A percentile compares a stretch with the other conserved stretches of the same genome.
These are phyloP conservation scores for Sceliomorpha sp. DNA, from an alignment of 2,888 invertebrate genomes.

Conservation along the genomic window DNA sequence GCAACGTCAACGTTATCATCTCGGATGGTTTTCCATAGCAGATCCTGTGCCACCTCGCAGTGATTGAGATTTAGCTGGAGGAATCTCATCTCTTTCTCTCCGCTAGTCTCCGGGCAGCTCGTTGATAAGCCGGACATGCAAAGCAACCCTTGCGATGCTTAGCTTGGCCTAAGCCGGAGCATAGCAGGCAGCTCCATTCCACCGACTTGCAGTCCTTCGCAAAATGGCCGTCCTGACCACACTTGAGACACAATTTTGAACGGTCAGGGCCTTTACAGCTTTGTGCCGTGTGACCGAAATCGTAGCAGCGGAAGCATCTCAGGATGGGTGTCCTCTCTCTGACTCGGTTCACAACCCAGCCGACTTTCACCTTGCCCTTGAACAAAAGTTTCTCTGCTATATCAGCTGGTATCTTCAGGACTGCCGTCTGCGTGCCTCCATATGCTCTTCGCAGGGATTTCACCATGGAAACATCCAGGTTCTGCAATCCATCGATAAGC, in stretches of 20 bases:
- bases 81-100: too few species aligned
- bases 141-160: neutral
- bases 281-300: constrained; percentile 33
- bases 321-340: constrained; percentile 16
- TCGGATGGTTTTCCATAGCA: too few species aligned
- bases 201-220: constrained; percentile 16
- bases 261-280: constrained; percentile 26
- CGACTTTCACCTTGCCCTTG: constrained; percentile 15
- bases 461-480: neutral
- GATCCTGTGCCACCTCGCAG: too few species aligned
- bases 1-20: too few species aligned
- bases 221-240: constrained; percentile 41
- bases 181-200: constrained; percentile 24
- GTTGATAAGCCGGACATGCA: neutral
- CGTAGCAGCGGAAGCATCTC: constrained; percentile 47
- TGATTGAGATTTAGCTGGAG: too few species aligned
- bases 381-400: constrained; percentile 1
- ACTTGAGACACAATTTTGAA: constrained; percentile 37
- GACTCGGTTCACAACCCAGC: constrained; percentile 46
- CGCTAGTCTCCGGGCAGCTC: too few species aligned
- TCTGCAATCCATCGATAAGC: neutral
- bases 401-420: constrained; percentile 8
- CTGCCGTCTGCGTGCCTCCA: constrained; percentile 26
- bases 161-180: constrained; percentile 5
- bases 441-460: constrained; percentile 20